Conservation (phyloP, 2,888 invertebrate species). For the Caenorhabditis angaria region DNA sequence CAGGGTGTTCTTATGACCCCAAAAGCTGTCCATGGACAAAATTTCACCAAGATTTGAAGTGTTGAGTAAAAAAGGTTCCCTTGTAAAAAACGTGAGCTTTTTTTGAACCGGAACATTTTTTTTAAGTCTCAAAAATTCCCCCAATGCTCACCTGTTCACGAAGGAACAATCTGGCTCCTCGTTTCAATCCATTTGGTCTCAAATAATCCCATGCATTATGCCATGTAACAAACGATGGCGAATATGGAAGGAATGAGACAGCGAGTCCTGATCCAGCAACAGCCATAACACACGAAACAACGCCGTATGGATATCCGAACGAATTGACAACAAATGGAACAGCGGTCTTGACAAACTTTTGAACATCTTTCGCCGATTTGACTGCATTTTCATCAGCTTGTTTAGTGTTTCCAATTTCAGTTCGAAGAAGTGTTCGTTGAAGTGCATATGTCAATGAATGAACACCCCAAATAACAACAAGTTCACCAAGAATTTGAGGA, state of each 20-base stretch:
- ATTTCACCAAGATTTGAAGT: too few species aligned
- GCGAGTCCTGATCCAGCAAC: slow-evolving; percentile 75
- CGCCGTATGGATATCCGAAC: slow-evolving; percentile 89
- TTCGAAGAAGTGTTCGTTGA: slow-evolving; percentile 49
- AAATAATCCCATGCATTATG: slow-evolving; percentile 85
- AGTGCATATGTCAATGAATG: slow-evolving; percentile 76
- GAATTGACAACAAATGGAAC: slow-evolving; percentile 83
- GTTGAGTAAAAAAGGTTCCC: too few species aligned
- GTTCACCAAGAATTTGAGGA: slow-evolving; percentile 86
- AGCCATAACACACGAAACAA: slow-evolving; percentile 75
- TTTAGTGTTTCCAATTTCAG: slow-evolving; percentile 47
- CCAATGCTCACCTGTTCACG: slow-evolving; percentile 57
- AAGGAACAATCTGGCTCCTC: slow-evolving; percentile 67
- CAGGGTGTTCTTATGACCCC: too few species aligned
- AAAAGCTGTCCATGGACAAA: too few species aligned
- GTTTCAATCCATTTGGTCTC: slow-evolving; percentile 60
- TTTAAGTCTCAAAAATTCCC: not conserved
- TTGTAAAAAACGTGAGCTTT: not conserved
- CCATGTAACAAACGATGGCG: slow-evolving; percentile 86
- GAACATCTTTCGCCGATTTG: slow-evolving; percentile 52
- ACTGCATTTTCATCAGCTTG: slow-evolving; percentile 39
- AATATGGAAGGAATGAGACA: slow-evolving; percentile 85
- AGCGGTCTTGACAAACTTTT: slow-evolving; percentile 62
- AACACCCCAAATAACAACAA: slow-evolving; percentile 82
- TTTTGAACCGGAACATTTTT: not conserved